Percentiles rank a stretch among this genome's conserved stretches.
Evolutionary conservation across 2,797 vertebrate species (phyloP).

Genomic region (Sebastes kiyomatsui): DNA sequence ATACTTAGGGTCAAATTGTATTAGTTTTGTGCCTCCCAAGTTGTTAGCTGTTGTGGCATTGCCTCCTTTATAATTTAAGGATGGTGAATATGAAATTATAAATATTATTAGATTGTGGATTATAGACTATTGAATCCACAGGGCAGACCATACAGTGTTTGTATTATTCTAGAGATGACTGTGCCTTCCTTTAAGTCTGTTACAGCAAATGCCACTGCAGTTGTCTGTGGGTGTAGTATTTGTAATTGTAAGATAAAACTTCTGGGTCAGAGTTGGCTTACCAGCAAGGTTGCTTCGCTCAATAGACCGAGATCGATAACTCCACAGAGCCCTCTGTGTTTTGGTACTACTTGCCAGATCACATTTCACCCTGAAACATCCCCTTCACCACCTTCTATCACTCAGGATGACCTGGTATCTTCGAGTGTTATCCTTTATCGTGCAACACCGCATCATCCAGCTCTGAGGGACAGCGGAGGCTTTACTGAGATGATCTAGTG

Average conservation of each 20-base stretch:
- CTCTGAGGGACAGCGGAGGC: neutral
- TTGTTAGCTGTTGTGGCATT: neutral
- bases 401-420: neutral
- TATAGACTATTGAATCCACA: neutral
- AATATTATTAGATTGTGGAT: neutral
- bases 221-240: slow-evolving; percentile 23
- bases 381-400: neutral
- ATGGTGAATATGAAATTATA: neutral
- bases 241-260: slow-evolving; percentile 35
- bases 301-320: slow-evolving; percentile 45
- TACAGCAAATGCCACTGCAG: slow-evolving; percentile 1
- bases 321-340: neutral
- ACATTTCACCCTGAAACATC: slow-evolving; percentile 43
- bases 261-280: slow-evolving; percentile 16
- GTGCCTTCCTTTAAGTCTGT: neutral
- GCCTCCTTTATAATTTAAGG: neutral
- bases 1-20: neutral
- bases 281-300: slow-evolving; percentile 18
- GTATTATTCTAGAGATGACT: neutral
- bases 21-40: neutral
- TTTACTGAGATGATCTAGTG: neutral
- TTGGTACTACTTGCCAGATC: slow-evolving; percentile 13
- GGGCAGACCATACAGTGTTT: neutral
- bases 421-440: neutral
- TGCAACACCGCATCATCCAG: neutral